phyloP scores from a whole-genome alignment of 2,888 invertebrate species.

The Hybos culiciformis region DNA sequence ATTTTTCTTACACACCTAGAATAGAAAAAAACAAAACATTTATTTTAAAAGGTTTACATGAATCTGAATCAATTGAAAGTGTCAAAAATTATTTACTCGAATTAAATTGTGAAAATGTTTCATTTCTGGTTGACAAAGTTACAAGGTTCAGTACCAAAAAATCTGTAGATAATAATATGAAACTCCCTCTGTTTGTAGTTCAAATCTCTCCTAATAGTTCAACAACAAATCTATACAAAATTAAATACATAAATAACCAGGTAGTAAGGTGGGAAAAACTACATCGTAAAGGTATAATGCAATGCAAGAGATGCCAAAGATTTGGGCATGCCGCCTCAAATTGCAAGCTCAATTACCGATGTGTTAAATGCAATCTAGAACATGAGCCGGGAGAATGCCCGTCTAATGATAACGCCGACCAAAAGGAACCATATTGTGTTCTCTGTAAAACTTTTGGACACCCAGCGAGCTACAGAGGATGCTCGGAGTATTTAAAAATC shows the following conservation, averaged over 20 bases:
- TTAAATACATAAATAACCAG: neutral
- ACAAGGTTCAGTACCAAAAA: too few relatives aligned
- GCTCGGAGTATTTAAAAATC: constrained; percentile 1
- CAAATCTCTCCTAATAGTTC: too few relatives aligned
- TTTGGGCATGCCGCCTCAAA: constrained; percentile 5
- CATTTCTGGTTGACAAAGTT: too few relatives aligned
- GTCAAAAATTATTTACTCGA: too few relatives aligned
- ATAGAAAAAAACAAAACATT: too few relatives aligned
- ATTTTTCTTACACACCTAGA: too few relatives aligned
- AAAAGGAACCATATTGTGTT: neutral
- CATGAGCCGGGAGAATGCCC: constrained; percentile 3
- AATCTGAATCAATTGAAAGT: too few relatives aligned
- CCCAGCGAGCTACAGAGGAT: constrained; percentile 3
- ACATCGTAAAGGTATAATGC: neutral
- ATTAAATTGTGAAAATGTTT: too few relatives aligned
- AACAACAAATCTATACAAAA: neutral
- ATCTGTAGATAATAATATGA: too few relatives aligned
- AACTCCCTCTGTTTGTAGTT: too few relatives aligned
- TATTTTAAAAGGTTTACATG: too few relatives aligned
- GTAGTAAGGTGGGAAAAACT: neutral
- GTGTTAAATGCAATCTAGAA: constrained; percentile 2
- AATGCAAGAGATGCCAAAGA: constrained; percentile 5
- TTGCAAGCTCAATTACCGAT: constrained; percentile 1
- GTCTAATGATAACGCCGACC: neutral
- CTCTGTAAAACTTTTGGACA: constrained; percentile 5